phyloP scores from a whole-genome alignment of 2,797 vertebrate species.

The Bradypus variegatus region DNA sequence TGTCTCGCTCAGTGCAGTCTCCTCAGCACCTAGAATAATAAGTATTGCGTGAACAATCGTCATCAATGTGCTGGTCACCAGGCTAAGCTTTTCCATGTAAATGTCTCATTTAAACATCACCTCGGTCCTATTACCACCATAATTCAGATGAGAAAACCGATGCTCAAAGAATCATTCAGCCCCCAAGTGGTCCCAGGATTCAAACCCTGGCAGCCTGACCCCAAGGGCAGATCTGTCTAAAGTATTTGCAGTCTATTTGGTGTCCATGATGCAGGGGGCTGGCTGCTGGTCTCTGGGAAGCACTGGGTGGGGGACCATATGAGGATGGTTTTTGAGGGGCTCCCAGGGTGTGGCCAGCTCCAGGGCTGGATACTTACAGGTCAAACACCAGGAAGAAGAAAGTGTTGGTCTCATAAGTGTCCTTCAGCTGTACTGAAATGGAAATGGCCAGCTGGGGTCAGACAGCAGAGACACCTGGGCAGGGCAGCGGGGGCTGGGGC shows the following conservation, averaged over 20 bases:
- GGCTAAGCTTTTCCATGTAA: neutral
- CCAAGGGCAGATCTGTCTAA: neutral
- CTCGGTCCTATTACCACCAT: neutral
- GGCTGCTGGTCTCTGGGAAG: neutral
- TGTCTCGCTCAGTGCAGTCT: neutral
- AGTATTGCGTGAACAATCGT: neutral
- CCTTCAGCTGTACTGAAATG: constrained; percentile 93
- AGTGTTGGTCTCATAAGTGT: constrained; percentile 91
- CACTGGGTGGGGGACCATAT: neutral
- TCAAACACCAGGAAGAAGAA: constrained; percentile 99
- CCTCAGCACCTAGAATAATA: neutral
- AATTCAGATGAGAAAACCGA: neutral
- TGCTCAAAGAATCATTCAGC: neutral
- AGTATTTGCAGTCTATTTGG: neutral
- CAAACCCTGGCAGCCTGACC: neutral
- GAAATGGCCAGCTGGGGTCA: constrained; percentile 57
- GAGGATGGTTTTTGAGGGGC: neutral
- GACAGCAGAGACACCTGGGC: neutral
- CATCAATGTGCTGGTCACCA: neutral
- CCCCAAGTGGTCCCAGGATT: neutral
- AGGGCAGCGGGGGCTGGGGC: neutral
- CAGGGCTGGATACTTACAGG: constrained; percentile 83
- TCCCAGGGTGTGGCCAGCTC: neutral
- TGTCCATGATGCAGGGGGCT: neutral
- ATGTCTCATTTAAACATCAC: neutral